A percentile compares a stretch with the other conserved stretches of the same genome.
Evolutionary conservation across 2,113 vertebrate genomes (phyloP).

Genomic region (Alexandromys fortis): DNA sequence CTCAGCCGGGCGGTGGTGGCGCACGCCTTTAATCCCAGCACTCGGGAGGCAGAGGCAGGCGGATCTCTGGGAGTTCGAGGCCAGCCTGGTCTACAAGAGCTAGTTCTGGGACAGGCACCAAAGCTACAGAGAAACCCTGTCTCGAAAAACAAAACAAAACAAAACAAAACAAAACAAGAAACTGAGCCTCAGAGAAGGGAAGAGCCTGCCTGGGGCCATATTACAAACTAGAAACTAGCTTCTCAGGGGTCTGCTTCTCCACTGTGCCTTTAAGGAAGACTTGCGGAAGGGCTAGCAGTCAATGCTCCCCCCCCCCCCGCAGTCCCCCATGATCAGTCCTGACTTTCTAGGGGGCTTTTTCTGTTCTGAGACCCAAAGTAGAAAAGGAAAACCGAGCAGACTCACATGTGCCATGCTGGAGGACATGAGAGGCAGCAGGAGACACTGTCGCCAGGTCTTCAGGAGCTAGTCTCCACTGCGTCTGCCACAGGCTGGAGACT

Average conservation of each 20-base stretch:
- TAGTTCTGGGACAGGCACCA: too few species aligned
- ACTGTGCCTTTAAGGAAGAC: accelerated
- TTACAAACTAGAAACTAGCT: background rate
- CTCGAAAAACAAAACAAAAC: too few species aligned
- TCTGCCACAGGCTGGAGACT: background rate
- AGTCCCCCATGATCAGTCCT: accelerated
- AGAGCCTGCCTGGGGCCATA: background rate
- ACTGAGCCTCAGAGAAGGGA: background rate
- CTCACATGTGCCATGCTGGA: constrained; percentile 68
- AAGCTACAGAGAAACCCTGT: too few species aligned
- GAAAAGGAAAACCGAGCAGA: constrained; percentile 46
- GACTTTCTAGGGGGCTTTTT: background rate
- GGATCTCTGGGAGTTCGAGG: too few species aligned
- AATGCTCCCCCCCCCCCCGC: background rate
- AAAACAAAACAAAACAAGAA: background rate
- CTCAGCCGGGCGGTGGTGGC: background rate
- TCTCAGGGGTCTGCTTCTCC: background rate
- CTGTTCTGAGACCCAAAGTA: background rate
- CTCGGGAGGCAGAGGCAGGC: too few species aligned
- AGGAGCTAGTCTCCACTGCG: background rate
- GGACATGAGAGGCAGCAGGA: background rate
- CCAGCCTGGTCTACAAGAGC: too few species aligned
- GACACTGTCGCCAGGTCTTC: background rate
- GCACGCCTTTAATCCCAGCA: too few species aligned
- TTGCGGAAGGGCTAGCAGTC: too few species aligned